These are phyloP conservation scores for Lagorchestes hirsutus DNA, from an alignment of 2,797 vertebrate genomes.

Conservation along the genomic window DNA sequence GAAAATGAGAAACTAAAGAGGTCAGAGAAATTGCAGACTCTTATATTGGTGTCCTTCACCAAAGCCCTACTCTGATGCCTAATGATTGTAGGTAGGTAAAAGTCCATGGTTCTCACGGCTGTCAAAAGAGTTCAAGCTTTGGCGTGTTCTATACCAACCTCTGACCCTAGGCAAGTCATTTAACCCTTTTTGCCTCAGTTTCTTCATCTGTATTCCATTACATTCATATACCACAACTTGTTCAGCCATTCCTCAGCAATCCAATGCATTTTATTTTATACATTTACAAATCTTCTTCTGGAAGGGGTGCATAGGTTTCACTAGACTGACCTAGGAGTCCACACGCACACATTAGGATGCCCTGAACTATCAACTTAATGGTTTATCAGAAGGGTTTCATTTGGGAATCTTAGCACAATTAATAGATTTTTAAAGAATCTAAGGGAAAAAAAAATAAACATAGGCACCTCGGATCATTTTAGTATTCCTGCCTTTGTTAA, in stretches of 20 bases:
- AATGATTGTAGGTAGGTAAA: background rate
- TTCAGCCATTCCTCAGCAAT: background rate
- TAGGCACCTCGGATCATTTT: background rate
- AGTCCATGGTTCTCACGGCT: background rate
- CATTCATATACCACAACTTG: too few species aligned
- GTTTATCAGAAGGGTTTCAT: background rate
- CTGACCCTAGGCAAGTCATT: background rate
- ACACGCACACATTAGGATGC: background rate
- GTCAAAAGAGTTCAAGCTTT: background rate
- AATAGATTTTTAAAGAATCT: background rate
- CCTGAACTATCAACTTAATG: background rate
- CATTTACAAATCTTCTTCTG: background rate
- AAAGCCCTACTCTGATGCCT: background rate
- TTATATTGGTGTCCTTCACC: background rate
- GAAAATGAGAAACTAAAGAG: background rate
- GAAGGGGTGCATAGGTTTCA: background rate
- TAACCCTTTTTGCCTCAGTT: background rate
- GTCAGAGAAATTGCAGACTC: background rate
- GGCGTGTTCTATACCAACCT: background rate
- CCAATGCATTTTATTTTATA: background rate
- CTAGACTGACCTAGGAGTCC: background rate
- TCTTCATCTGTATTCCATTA: background rate
- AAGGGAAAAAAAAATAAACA: background rate
- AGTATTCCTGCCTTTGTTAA: background rate
- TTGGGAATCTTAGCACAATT: background rate